Percentiles rank a stretch among this genome's conserved stretches.
phyloP scores from a whole-genome alignment of 2,113 vertebrate species.

The Empidonax alnorum region DNA sequence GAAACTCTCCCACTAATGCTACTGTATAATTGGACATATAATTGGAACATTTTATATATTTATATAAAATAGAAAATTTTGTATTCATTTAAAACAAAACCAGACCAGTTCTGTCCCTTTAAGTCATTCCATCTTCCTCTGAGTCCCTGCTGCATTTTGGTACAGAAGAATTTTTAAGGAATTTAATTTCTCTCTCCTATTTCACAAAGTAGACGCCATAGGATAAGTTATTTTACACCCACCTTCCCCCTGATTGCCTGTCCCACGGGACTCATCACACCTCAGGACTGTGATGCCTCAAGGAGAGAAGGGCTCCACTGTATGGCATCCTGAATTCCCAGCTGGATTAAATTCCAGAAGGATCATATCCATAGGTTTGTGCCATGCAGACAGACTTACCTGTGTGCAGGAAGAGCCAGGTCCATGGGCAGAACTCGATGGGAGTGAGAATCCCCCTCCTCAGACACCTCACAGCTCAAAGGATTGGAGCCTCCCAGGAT shows the following conservation, averaged over 20 bases:
- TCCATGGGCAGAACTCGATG: not conserved
- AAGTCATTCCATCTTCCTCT: not conserved
- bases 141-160: not conserved
- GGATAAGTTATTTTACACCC: not conserved
- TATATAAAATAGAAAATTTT: not conserved
- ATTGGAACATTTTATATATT: not conserved
- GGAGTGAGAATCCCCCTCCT: not conserved
- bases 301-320: not conserved
- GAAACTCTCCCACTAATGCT: not conserved
- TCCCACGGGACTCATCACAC: rapidly evolving
- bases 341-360: not conserved
- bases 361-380: not conserved
- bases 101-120: not conserved
- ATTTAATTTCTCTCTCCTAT: not conserved
- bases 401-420: not conserved
- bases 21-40: not conserved
- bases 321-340: not conserved
- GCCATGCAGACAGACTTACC: not conserved
- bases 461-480: not conserved
- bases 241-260: not conserved
- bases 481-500: not conserved
- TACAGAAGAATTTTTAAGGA: not conserved
- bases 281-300: rapidly evolving
- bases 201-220: not conserved
- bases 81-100: not conserved